Base-by-base conservation (phyloP, 2,797 vertebrate genomes). In the Falco concolor region DNA sequence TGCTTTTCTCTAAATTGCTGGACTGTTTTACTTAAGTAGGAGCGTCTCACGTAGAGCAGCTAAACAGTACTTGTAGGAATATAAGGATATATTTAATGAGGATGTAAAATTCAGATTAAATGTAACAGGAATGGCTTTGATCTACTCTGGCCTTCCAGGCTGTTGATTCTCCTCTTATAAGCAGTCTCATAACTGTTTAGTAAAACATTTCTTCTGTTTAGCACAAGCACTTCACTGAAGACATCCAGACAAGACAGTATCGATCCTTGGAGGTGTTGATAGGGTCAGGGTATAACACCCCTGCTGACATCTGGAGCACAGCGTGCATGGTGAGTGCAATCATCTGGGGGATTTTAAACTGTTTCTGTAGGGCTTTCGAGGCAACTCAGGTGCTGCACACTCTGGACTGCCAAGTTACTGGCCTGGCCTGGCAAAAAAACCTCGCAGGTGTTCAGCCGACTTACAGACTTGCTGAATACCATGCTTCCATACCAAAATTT, bases 211-310 rank as follows among this genome's bases (percentile, higher is more conserved):
- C 32, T 92, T 84, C 28, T 84, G 1, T 67, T 87, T n/a, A 99
- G 99, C 98, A 99, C 97, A 99, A 99, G 94, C 99, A 99, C 97
- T 99, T 99, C 96, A 99, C 98, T 11, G 99, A 99, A 78, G 99
- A 99, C 95, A 99, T 99, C 96, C 99, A 98, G 96, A 98, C 98
- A 1, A 98, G 97, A 47, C 98, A 98, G 49, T 98, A 98, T 73
- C 97, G 98, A 3, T 98, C 98, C 63, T 72, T 98, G 95, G 98
- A 98, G 90, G 98, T 98, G 60, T 78, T 98, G 54, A 98, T 98
- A 86, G 98, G 98, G 5, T 98, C 98, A 1, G 98, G 98, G 13
- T 98, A 98, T 30, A 98, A 98, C 76, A 98, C 98, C 25, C 98
- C 98, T 20, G 98, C 98, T 40, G 98, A 98, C 94, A 98, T 98